These are phyloP conservation scores for Noctua fimbriata DNA, from an alignment of 2,888 invertebrate genomes.

Conservation along the genomic window DNA sequence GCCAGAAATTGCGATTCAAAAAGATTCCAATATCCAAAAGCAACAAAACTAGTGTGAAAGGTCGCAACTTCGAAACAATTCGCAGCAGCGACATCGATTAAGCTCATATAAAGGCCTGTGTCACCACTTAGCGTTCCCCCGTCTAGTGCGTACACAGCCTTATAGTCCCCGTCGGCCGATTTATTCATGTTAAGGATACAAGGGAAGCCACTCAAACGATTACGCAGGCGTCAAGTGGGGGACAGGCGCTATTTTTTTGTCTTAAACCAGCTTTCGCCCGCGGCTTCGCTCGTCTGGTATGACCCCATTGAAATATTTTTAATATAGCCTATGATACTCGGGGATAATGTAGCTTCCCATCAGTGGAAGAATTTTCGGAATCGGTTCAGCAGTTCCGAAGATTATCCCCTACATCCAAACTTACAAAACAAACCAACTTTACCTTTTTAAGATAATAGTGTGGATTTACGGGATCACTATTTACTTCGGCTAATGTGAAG, in stretches of 20 bases:
- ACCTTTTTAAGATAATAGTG: no score
- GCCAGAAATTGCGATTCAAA: no score
- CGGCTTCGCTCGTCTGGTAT: not conserved
- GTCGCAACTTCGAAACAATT: slow-evolving; percentile 16
- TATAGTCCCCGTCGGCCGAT: slow-evolving; percentile 65
- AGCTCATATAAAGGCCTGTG: slow-evolving; percentile 40
- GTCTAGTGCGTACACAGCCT: slow-evolving; percentile 41
- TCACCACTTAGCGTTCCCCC: slow-evolving; percentile 26
- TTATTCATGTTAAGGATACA: slow-evolving; percentile 76
- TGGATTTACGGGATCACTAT: slow-evolving; percentile 38
- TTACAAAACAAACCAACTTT: not conserved
- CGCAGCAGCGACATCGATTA: slow-evolving; percentile 25
- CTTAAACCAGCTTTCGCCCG: not conserved
- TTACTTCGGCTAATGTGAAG: slow-evolving; percentile 31
- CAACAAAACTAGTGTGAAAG: slow-evolving; percentile 14
- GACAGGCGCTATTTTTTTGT: slow-evolving; percentile 55
- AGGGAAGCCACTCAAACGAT: slow-evolving; percentile 75
- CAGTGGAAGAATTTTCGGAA: not conserved
- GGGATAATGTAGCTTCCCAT: not conserved
- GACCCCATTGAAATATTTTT: not conserved
- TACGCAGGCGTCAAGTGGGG: slow-evolving; percentile 60
- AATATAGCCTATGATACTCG: not conserved
- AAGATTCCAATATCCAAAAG: not conserved
- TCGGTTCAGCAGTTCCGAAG: not conserved
- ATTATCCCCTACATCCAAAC: not conserved